Evolutionary conservation across 1,140 invertebrate species (phyloP), one percentile per base, ranked within the genome.

Genomic region (Neoseiulus cucumeris): DNA sequence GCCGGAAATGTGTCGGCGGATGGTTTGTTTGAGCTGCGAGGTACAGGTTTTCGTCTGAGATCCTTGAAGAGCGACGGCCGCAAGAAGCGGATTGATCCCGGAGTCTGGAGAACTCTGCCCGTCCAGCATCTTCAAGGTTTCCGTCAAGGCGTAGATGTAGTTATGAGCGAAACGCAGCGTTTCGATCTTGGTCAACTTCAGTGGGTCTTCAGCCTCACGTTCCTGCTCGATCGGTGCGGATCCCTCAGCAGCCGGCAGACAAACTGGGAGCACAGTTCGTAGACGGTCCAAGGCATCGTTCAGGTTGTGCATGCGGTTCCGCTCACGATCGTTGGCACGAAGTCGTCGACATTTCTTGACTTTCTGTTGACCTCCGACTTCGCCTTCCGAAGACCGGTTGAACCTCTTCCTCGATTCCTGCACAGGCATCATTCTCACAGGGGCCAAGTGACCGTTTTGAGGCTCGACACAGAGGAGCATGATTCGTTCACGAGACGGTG

Each of bases 121-220:
- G 9, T 59, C 51, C 17, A 71, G 39, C 66, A 70, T 72, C 47
- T 72, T 73, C 51, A 79, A 65, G 25, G 75, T 77, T 66, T 78
- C 73, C 1, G 73, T 72, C 51, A 79, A 67, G 4, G 75, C 75
- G 72, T 73, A 77, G 64, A 79, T 79, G 68, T 79, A 79, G 67
- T 79, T 79, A 66, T 78, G 72, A 7, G 80, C 80, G 66, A 80
- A 76, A 45, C 80, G 68, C 6, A 81, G 71, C 5, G 80, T 81
- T 69, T 81, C 80, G 65, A 81, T 81, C 70, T 81, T 81, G 7
- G 80, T 81, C 66, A 81, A 72, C 72, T 82, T 81, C 64, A 59
- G 22, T 5, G 51, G 51, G 51, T 59, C 51, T 29, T 59, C 51
- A 12, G 22, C 51, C 14, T 59, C 51, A 14, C 14, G 25, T 14